Evolutionary conservation across 2,888 invertebrate genomes (phyloP).

Genomic region (Eristalis tenax): DNA sequence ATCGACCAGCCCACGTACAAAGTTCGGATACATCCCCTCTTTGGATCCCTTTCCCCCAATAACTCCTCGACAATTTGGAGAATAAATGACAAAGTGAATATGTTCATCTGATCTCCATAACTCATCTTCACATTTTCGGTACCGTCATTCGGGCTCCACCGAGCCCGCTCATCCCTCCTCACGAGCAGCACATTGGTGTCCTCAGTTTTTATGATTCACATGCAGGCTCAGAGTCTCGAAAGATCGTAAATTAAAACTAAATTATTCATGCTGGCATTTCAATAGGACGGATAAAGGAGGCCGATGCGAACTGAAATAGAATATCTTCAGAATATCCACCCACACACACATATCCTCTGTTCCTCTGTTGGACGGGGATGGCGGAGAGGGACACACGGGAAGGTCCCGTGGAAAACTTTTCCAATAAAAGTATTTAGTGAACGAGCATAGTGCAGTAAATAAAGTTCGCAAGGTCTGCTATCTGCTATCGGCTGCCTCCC

Average conservation of each 20-base stretch:
- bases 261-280: slow-evolving; percentile 63
- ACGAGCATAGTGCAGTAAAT: slow-evolving; percentile 14
- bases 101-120: slow-evolving; percentile 41
- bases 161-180: neutral
- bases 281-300: neutral
- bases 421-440: slow-evolving; percentile 67
- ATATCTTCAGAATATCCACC: neutral
- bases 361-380: too few species aligned
- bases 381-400: neutral
- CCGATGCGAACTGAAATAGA: slow-evolving; percentile 2
- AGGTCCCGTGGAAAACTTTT: slow-evolving; percentile 48
- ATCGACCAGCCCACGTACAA: neutral
- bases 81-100: slow-evolving; percentile 41
- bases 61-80: slow-evolving; percentile 6
- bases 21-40: neutral
- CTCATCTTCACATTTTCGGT: slow-evolving; percentile 48
- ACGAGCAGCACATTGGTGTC: neutral
- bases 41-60: slow-evolving; percentile 13
- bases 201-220: slow-evolving; percentile 24
- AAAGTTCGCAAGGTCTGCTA: slow-evolving; percentile 30
- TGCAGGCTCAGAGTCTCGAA: slow-evolving; percentile 1
- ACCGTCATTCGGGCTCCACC: slow-evolving; percentile 17
- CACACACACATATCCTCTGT: too few species aligned
- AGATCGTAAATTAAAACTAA: slow-evolving; percentile 65
- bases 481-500: neutral